Conservation (phyloP, 2,113 vertebrate species). For the Girardinichthys multiradiatus region DNA sequence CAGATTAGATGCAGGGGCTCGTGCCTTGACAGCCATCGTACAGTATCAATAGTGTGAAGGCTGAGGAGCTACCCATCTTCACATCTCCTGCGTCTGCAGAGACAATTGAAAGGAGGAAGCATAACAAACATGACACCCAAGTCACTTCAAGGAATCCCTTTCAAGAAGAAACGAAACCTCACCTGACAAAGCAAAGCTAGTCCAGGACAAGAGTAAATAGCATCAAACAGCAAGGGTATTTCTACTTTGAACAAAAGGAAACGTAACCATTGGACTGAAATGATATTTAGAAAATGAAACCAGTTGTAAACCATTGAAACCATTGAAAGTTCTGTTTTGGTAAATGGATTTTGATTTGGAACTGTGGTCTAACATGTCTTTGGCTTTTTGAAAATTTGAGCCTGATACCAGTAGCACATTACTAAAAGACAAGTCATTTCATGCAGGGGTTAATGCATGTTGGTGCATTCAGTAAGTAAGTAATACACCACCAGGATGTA, state of each 20-base stretch:
- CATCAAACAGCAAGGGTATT: constrained; percentile 78
- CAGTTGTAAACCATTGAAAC: too few relatives aligned
- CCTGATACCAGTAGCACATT: constrained; percentile 36
- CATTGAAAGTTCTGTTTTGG: constrained; percentile 40
- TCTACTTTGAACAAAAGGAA: constrained; percentile 67
- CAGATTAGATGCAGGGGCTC: constrained; percentile 76
- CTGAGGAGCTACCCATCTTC: constrained; percentile 80
- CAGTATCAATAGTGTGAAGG: constrained; percentile 83
- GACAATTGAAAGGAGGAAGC: constrained; percentile 82
- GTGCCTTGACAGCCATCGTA: constrained; percentile 81
- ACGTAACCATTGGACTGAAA: constrained; percentile 53
- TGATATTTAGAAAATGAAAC: constrained; percentile 36
- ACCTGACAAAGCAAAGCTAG: constrained; percentile 81
- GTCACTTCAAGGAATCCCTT: constrained; percentile 86
- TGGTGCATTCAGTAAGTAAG: constrained; percentile 38
- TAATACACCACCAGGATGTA: constrained; percentile 3
- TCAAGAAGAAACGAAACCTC: constrained; percentile 81
- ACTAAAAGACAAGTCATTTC: constrained; percentile 31
- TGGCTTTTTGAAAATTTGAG: constrained; percentile 2
- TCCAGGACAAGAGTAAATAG: constrained; percentile 78
- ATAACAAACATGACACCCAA: constrained; percentile 82
- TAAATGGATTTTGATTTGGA: constrained; percentile 21
- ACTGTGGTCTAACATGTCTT: constrained; percentile 7
- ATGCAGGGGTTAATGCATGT: constrained; percentile 17
- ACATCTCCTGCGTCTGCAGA: constrained; percentile 78